Evolutionary conservation across 2,888 invertebrate species (phyloP), one percentile per base, ranked within the genome.

Genomic region (Xestia ashworthii): DNA sequence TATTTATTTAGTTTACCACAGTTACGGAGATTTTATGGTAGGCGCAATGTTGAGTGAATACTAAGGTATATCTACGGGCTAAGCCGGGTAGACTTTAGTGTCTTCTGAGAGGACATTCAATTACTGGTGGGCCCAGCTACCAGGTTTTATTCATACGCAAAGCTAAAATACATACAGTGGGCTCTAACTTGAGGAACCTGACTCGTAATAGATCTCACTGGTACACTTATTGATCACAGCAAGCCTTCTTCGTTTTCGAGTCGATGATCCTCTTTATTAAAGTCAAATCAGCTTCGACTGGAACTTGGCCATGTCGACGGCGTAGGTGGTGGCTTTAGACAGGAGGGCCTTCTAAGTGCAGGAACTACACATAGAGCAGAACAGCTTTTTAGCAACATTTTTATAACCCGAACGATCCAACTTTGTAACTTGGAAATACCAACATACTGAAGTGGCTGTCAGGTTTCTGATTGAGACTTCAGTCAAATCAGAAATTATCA

Each of bases 1-100:
- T 83, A 83, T 83, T 83, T 84, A 84, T 84, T 81, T 62, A 81
- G 78, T 81, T 81, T 81, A 70, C 76, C 25, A 71, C 80, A 83
- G 85, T 84, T 84, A 83, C 81, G 85, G 72, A 62, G 66, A 78
- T 84, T 84, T 81, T 84, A 71, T 74, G 73, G 78, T 72, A 50
- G 65, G 62, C 62, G 72, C 77, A 60, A 70, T 69, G 72, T 78
- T 58, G 62, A 60, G 58, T 77, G 77, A 74, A 81, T 83, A 80
- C 80, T 80, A 46, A 75, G 69, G 70, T 70, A 67, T 55, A 53
- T 74, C 69, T 72, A 22, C 22, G 19, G 46, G 67, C 55, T 62
- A 46, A 58, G 46, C 11, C 4, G 11, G 65, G 53, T 3, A 32
- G 75, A 44, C 67, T 55, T 76, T 55, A 22, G 48, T 68, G 32